A percentile compares a stretch with the other conserved stretches of the same genome.
phyloP scores from a whole-genome alignment of 2,113 vertebrate genomes.

The Sus scrofa region T2T-Sscrofa CM000819.6:73489501-73490000 shows the following conservation, averaged over 20 bases:
- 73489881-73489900: not conserved
- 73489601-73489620: not conserved
- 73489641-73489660: not conserved
- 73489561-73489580: not conserved
- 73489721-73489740: not conserved
- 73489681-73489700: not conserved
- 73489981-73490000: constrained; percentile 19
- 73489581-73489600: not conserved
- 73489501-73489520: not conserved
- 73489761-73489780: not conserved
- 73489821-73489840: not conserved
- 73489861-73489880: not conserved
- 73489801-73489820: not conserved
- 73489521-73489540: not conserved
- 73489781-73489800: not conserved
- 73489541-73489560: not conserved
- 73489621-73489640: not conserved
- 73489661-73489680: not conserved
- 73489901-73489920: not conserved
- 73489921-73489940: constrained; percentile 65
- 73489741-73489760: not conserved
- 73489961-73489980: constrained; percentile 58
- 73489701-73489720: not conserved
- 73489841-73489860: not conserved
- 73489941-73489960: constrained; percentile 67